These are phyloP conservation scores for Isoperla grammatica DNA, from an alignment of 2,888 invertebrate genomes.

Conservation along the genomic window DNA sequence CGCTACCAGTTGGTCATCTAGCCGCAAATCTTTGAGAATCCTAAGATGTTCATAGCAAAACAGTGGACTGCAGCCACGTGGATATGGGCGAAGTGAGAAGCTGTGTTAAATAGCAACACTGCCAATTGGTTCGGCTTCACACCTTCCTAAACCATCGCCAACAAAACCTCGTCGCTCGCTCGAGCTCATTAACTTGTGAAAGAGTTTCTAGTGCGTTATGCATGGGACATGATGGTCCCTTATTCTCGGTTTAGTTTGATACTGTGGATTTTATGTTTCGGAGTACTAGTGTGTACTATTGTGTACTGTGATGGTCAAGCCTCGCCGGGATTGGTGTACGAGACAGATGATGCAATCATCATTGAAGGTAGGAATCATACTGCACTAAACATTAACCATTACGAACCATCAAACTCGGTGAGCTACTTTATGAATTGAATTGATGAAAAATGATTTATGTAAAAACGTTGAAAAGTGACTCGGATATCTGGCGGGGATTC, in stretches of 20 bases:
- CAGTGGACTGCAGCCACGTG: background rate
- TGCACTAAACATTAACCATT: no score
- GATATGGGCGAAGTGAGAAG: background rate
- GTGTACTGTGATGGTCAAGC: background rate
- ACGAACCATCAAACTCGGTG: no score
- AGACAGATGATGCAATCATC: constrained; percentile 11
- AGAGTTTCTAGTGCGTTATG: background rate
- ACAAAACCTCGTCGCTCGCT: background rate
- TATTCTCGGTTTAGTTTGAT: background rate
- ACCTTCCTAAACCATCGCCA: background rate
- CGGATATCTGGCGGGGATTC: no score
- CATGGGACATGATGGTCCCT: background rate
- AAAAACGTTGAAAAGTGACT: no score
- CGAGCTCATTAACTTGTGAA: background rate
- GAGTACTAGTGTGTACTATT: background rate
- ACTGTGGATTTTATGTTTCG: constrained; percentile 6
- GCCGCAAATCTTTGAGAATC: no score
- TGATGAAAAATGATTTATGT: no score
- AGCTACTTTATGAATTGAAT: no score
- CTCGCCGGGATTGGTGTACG: background rate
- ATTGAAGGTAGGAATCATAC: constrained; percentile 10
- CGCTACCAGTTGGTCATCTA: background rate
- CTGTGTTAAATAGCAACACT: background rate
- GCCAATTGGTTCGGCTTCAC: background rate
- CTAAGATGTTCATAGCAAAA: background rate